These are phyloP conservation scores for Celastrina argiolus DNA, from an alignment of 2,888 invertebrate genomes.

Conservation along the genomic window DNA sequence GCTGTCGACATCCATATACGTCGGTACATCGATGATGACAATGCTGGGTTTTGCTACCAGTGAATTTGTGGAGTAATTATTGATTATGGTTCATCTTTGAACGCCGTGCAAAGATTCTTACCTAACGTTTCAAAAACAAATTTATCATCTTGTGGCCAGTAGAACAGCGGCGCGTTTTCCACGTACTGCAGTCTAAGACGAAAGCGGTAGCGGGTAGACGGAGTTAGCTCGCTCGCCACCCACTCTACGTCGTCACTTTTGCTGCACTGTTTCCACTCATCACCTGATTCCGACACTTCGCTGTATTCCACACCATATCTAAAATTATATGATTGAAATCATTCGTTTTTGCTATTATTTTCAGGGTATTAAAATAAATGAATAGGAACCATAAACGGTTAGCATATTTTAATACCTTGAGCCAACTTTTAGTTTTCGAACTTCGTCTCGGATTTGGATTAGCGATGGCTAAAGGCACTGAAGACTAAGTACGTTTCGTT, in stretches of 20 bases:
- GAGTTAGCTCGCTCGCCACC: constrained; percentile 74
- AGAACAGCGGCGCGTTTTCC: constrained; percentile 75
- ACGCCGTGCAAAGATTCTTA: constrained; percentile 44
- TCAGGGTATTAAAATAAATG: background rate
- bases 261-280: constrained; percentile 48
- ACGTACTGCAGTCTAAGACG: constrained; percentile 82
- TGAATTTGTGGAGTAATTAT: too few relatives aligned
- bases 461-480: too few relatives aligned
- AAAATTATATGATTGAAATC: background rate
- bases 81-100: too few relatives aligned
- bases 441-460: too few relatives aligned
- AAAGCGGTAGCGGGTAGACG: constrained; percentile 88
- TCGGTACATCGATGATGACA: too few relatives aligned
- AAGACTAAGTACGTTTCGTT: too few relatives aligned
- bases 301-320: constrained; percentile 63
- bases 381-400: background rate
- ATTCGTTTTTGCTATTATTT: too few relatives aligned
- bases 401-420: too few relatives aligned
- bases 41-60: too few relatives aligned
- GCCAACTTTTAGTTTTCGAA: too few relatives aligned
- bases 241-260: constrained; percentile 46
- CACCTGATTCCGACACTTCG: constrained; percentile 67
- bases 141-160: constrained; percentile 84
- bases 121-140: constrained; percentile 88
- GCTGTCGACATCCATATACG: too few relatives aligned